These are phyloP conservation scores for Cynopterus sphinx DNA, from an alignment of 2,797 vertebrate species.

Conservation along the genomic window DNA sequence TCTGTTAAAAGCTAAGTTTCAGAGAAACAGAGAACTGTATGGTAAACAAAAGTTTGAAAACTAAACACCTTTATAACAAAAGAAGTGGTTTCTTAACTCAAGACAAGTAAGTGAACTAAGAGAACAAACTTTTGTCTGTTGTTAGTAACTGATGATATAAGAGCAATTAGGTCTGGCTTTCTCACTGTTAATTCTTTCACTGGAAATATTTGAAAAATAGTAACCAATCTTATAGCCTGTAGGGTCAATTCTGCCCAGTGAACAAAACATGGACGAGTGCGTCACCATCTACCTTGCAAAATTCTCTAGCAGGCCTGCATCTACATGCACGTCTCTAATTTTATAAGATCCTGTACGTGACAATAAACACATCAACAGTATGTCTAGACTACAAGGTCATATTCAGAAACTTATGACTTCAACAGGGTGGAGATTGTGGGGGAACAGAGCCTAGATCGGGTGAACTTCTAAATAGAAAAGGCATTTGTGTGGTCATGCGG, in stretches of 20 bases:
- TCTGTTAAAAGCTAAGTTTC: slow-evolving; percentile 21
- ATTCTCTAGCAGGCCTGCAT: slow-evolving; percentile 60
- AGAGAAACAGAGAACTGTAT: not conserved
- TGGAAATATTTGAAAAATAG: slow-evolving; percentile 57
- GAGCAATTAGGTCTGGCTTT: slow-evolving; percentile 19
- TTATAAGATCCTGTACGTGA: slow-evolving; percentile 80
- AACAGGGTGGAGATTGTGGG: slow-evolving; percentile 61
- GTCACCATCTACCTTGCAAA: slow-evolving; percentile 74
- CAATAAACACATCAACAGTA: slow-evolving; percentile 70
- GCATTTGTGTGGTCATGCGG: slow-evolving; percentile 41
- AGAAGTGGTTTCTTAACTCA: not conserved
- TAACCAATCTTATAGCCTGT: slow-evolving; percentile 65
- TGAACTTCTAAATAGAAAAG: slow-evolving; percentile 57
- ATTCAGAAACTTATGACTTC: slow-evolving; percentile 71
- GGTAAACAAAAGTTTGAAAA: slow-evolving; percentile 15
- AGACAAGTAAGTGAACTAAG: not conserved
- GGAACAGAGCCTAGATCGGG: slow-evolving; percentile 14
- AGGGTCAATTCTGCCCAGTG: slow-evolving; percentile 64
- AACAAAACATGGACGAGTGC: slow-evolving; percentile 55
- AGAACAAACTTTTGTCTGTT: not conserved
- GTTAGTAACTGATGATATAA: slow-evolving; percentile 39
- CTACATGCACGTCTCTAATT: slow-evolving; percentile 73
- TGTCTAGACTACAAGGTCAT: slow-evolving; percentile 70
- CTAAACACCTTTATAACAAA: slow-evolving; percentile 3
- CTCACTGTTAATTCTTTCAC: slow-evolving; percentile 25